Conservation (phyloP, 2,113 vertebrate species). For the Myotis davidii region DNA sequence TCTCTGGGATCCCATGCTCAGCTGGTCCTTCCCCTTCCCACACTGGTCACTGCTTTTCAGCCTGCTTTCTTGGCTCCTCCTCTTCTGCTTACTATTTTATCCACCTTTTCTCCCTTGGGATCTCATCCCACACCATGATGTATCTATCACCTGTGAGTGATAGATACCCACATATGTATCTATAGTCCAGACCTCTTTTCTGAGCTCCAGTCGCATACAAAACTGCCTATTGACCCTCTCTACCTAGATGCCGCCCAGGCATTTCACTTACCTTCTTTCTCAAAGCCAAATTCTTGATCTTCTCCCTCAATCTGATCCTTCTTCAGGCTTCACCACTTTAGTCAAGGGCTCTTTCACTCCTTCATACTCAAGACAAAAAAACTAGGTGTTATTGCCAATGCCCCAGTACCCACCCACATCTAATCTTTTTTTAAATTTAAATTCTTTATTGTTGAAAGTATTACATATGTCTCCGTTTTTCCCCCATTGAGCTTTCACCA, state of each 20-base stretch:
- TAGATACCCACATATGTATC: background rate
- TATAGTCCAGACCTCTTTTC: background rate
- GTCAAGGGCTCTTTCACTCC: background rate
- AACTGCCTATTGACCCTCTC: background rate
- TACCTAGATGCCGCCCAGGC: background rate
- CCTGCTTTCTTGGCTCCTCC: background rate
- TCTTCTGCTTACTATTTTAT: background rate
- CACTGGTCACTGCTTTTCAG: background rate
- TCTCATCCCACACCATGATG: background rate
- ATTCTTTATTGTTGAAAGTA: too few species aligned
- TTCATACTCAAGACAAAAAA: background rate
- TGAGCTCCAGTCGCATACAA: background rate
- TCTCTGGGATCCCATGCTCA: background rate
- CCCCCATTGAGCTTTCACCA: too few species aligned
- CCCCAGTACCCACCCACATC: background rate
- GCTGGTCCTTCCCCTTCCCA: background rate
- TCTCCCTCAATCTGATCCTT: background rate
- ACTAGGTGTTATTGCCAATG: background rate
- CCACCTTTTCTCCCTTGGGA: background rate
- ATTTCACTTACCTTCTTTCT: constrained; percentile 17
- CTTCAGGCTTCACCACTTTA: background rate
- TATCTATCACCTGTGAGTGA: background rate
- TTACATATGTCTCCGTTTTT: too few species aligned
- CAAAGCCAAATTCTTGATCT: background rate
- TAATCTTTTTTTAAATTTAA: too few species aligned